Base-by-base conservation (phyloP, 2,113 vertebrate genomes). In the Embiotoca jacksoni region DNA sequence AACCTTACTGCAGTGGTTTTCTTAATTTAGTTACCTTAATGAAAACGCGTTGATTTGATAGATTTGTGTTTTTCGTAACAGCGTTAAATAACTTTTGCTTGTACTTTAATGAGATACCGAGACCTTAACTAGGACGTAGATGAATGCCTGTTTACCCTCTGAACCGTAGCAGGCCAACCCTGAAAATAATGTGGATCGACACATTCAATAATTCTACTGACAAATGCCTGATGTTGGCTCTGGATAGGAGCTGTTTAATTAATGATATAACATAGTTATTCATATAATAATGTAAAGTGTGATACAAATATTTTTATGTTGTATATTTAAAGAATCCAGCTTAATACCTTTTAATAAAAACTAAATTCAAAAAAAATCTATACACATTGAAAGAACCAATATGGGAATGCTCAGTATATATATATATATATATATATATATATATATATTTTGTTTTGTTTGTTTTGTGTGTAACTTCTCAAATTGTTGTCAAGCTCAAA, bases 171-270 rank as follows among this genome's bases (percentile, higher is more conserved):
- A 72, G 58, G 49, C 56, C 61, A 73, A 39, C 74, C 75, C 15
- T 80, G 64, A 84, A 83, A 82, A 89, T 66, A 82, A 68, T 54
- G 23, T 63, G 52, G 57, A 86, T 76, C 68, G 87, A 84, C 57
- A 78, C 61, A 72, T 85, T 81, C 57, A 83, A 83, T 88, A 88
- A 88, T 78, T 80, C 72, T 78, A 79, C 65, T 80, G 63, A 74
- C 31, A 35, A 77, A 80, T 79, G 56, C 46, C 71, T 41, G 13
- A 54, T 78, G 53, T 0, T 30, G 56, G 61, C 55, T 65, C 69
- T 55, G 32, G 35, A 36, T 53, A 50, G 3, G 2, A 13, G 9
- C 9, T 37, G 16, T 50, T n/a, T 65, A 50, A 75, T 75, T 39
- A 70, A 32, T 47, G 46, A 44, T 64, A 44, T 7, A 36, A 23